Conservation (phyloP, 1,140 invertebrate genomes). For the Ceratosolen solmsi region DNA sequence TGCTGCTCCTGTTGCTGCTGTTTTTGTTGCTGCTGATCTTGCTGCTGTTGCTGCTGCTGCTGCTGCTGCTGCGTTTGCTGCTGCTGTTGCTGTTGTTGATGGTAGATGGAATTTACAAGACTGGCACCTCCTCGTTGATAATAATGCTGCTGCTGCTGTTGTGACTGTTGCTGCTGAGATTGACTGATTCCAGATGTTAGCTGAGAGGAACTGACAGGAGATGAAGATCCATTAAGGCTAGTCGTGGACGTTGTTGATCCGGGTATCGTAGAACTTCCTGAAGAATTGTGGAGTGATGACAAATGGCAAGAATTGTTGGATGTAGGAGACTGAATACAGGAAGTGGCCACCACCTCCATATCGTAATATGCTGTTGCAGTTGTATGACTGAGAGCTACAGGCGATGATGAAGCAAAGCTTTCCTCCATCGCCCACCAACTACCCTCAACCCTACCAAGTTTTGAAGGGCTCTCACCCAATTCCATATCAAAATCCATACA, state of each 20-base stretch:
- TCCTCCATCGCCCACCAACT: constrained; percentile 73
- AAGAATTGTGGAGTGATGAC: constrained; percentile 42
- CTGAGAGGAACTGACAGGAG: not conserved
- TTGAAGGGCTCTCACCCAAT: constrained; percentile 70
- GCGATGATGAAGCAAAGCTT: constrained; percentile 57
- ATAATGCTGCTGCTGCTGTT: constrained; percentile 43
- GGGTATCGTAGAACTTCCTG: constrained; percentile 12
- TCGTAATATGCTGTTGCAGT: constrained; percentile 61
- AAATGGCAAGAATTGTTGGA: constrained; percentile 53
- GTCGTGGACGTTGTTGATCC: not conserved
- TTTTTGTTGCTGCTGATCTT: too few relatives aligned
- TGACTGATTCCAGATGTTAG: not conserved
- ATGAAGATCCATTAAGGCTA: not conserved
- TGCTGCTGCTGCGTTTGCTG: constrained; percentile 57
- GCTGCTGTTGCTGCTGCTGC: constrained; percentile 59
- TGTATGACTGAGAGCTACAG: constrained; percentile 53
- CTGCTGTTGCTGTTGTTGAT: too few relatives aligned
- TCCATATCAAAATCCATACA: constrained; percentile 73
- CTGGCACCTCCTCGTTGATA: not conserved
- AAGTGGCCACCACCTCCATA: constrained; percentile 62
- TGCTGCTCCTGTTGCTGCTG: constrained; percentile 55
- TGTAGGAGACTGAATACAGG: constrained; percentile 59
- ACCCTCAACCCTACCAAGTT: constrained; percentile 69
- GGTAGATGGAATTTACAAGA: not conserved
- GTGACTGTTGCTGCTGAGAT: not conserved